Evolutionary conservation across 2,113 vertebrate species (phyloP), one percentile per base, ranked within the genome.

Genomic region (Oreotrochilus melanogaster): DNA sequence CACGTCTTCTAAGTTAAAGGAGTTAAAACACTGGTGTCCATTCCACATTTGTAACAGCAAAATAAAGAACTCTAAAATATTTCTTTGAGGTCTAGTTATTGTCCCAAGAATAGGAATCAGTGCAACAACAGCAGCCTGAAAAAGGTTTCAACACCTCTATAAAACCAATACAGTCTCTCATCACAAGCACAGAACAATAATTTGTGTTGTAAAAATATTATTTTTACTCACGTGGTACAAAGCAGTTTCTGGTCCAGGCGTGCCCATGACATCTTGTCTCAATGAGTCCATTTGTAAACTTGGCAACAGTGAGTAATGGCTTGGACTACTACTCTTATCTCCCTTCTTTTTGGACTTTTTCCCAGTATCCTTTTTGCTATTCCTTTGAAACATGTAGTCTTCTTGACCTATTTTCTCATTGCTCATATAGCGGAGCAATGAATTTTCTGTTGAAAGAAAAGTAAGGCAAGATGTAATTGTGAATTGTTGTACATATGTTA

Each of bases 321-420:
- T 98, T 74, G 99, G 99, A 96, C 99, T 99, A 92, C 98, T 98
- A 43, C 98, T 98, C 97, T 99, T 99, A 94, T 99, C 99, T 80
- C 98, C 98, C 64, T 99, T 99, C 98, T 99, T 99, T 98, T 99
- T 99, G 45, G 98, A 98, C 47, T 99, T 98, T 91, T 99, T 99
- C 19, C 99, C 99, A 5, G 99, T 99, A 93, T 99, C 99, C 67
- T 98, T 98, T 96, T 99, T 99, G 96, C 99, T 99, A 90, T 98
- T 99, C 69, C 99, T 99, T 92, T 98, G 98, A 43, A 99, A 99
- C 98, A 99, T 98, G 97, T 99, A 99, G 69, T 99, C 99, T 33
- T 99, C 99, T 67, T 98, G 97, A 89, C 98, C 98, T 92, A 98
- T 98, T 96, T 99, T 98, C 96, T 99, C 99, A 93, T 99, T 99